Conservation (phyloP, 2,113 vertebrate genomes). For the Hystrix brachyura region DNA sequence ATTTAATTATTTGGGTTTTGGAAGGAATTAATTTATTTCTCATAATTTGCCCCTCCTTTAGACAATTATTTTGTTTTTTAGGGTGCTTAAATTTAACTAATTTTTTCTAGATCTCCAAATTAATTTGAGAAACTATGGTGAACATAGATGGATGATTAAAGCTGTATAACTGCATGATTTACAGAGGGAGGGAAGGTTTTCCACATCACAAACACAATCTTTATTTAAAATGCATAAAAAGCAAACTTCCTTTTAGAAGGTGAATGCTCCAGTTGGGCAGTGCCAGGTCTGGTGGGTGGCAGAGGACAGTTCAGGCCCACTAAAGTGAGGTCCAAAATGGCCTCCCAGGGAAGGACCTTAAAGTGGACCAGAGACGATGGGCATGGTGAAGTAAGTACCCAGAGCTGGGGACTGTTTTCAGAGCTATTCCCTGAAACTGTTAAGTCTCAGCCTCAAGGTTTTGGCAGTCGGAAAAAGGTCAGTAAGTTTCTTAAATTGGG, state of each 20-base stretch:
- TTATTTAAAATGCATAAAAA: slow-evolving; percentile 41
- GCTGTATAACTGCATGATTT: not conserved
- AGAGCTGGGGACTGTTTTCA: not conserved
- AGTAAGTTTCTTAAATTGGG: not conserved
- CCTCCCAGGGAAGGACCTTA: not conserved
- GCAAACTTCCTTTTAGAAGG: not conserved
- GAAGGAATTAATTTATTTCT: slow-evolving; percentile 46
- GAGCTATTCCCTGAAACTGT: slow-evolving; percentile 14
- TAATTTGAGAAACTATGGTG: not conserved
- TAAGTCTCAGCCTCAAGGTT: not conserved
- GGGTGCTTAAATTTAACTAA: not conserved
- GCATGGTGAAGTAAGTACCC: not conserved
- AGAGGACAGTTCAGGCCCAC: not conserved
- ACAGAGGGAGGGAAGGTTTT: not conserved
- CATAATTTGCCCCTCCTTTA: not conserved
- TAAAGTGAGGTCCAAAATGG: not conserved
- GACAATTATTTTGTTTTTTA: slow-evolving; percentile 43
- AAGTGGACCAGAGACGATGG: not conserved
- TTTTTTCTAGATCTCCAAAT: slow-evolving; percentile 50
- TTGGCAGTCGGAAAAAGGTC: not conserved
- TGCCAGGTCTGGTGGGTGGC: not conserved
- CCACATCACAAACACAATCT: not conserved
- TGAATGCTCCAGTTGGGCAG: not conserved
- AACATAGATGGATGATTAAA: not conserved
- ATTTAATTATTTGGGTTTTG: slow-evolving; percentile 49